Conservation (phyloP, 2,888 invertebrate genomes). For the Plebejus anna region DNA sequence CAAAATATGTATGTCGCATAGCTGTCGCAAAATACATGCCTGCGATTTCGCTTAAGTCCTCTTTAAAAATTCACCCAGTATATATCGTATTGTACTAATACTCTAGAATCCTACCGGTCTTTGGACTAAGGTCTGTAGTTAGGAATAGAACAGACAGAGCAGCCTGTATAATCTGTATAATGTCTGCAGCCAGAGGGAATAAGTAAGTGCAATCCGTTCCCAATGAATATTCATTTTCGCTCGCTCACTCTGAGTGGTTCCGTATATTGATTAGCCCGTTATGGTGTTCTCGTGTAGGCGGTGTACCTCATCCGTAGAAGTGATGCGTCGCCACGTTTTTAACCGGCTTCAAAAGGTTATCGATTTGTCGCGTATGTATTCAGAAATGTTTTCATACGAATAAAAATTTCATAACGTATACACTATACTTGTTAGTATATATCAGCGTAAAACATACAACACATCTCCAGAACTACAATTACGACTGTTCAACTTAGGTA, state of each 20-base stretch:
- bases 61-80: background rate
- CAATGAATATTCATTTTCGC: constrained; percentile 16
- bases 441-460: no score
- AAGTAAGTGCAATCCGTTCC: constrained; percentile 19
- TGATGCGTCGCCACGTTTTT: background rate
- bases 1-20: background rate
- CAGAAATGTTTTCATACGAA: no score
- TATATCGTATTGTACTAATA: background rate
- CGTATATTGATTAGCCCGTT: background rate
- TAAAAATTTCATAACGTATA: no score
- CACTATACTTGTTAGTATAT: no score
- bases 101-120: no score
- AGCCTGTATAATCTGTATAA: background rate
- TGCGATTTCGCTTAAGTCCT: no score
- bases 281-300: background rate
- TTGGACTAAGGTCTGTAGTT: background rate
- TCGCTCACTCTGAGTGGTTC: constrained; percentile 3
- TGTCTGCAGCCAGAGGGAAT: background rate
- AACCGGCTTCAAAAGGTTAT: no score
- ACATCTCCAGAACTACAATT: no score
- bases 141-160: background rate
- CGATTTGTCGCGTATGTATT: no score
- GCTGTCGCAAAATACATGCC: no score
- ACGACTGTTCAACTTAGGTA: no score
- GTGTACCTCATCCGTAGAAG: background rate